phyloP scores from a whole-genome alignment of 2,113 vertebrate species.

The Thermophis baileyi region DNA sequence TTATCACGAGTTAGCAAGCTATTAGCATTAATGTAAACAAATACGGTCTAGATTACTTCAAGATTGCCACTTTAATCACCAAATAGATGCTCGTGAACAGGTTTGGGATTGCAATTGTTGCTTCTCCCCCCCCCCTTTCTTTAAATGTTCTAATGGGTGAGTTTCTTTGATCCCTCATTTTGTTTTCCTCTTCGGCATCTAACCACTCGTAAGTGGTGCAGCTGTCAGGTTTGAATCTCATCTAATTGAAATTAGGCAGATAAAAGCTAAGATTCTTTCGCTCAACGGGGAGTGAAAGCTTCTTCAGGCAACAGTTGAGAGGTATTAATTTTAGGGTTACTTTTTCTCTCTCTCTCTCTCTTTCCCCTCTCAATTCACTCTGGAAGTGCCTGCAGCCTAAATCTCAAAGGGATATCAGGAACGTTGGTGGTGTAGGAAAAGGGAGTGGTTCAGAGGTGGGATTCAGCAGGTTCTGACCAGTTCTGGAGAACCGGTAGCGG shows the following conservation, averaged over 20 bases:
- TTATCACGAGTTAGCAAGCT: conserved; percentile 54
- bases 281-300: not conserved
- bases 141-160: not conserved
- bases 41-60: conserved; percentile 22
- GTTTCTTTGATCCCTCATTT: not conserved
- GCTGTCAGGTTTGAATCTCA: not conserved
- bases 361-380: too few relatives aligned
- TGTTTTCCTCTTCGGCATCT: not conserved
- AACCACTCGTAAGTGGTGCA: not conserved
- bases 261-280: not conserved
- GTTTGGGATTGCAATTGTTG: not conserved
- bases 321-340: not conserved
- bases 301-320: not conserved
- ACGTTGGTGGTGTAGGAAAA: not conserved
- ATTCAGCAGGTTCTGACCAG: too few relatives aligned
- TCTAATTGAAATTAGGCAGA: conserved; percentile 5
- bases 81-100: not conserved
- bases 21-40: conserved; percentile 63
- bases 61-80: conserved; percentile 43
- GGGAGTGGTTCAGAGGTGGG: too few relatives aligned
- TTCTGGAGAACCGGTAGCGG: too few relatives aligned
- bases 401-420: not conserved
- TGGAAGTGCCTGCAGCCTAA: not conserved
- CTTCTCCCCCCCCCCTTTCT: not conserved
- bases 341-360: not conserved